Evolutionary conservation across 2,113 vertebrate genomes (phyloP), one percentile per base, ranked within the genome.

Genomic region (Otocyon megalotis): DNA sequence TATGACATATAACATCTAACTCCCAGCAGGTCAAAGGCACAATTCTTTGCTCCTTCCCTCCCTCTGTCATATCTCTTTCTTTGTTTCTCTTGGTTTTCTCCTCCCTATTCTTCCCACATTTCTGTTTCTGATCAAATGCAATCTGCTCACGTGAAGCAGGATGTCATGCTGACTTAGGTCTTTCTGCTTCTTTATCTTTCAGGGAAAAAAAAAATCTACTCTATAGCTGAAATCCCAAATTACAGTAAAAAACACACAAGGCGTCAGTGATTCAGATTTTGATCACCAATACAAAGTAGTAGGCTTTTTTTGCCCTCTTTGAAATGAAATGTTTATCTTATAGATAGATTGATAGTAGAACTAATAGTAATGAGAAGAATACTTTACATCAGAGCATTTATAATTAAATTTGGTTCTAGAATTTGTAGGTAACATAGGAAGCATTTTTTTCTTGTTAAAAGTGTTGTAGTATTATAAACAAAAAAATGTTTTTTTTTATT

Each of bases 381-480:
- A 95, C 5, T 37, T 92, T 48, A 69, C 12, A 43, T 71, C 14
- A 93, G 35, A 67, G 26, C 30, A 76, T 26, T 91, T 53, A 63
- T 14, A 93, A 76, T 50, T 80, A 80, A 88, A 85, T 88, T 90
- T 88, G 43, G 19, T 50, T 88, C 76, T 94, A 43, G 79, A 74
- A 79, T 88, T 28, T 54, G 3, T 85, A 48, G 5, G 13, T 81
- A 37, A 80, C 2, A 28, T 69, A n/a, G n/a, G 30, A 87, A 97
- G 86, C 48, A 80, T 30, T 92, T 62, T 76, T 63, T 88, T 71
- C 62, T 69, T 79, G 10, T 79, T 97, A 69, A 89, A 96, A 83
- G 4, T 1, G 53, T 71, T 82, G 9, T 80, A 88, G 20, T 82
- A 50, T 76, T 58, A 50, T 2, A 90, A 58, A 67, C 71, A 83